phyloP scores from a whole-genome alignment of 2,797 vertebrate genomes.

The Tragelaphus oryx region DNA sequence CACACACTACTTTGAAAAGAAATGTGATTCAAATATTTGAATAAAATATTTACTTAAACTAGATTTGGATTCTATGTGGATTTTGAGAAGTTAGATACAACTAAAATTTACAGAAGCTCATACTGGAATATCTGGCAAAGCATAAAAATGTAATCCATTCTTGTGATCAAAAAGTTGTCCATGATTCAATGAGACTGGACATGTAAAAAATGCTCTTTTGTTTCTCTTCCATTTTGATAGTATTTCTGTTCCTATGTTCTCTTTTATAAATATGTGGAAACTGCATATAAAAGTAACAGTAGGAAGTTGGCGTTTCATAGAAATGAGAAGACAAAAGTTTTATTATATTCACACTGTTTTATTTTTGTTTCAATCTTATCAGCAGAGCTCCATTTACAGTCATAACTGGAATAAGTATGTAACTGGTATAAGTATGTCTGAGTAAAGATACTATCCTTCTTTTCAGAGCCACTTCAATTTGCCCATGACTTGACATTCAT shows the following conservation, averaged over 20 bases:
- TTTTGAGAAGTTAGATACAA: neutral
- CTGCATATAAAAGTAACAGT: neutral
- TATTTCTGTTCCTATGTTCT: neutral
- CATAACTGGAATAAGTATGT: neutral
- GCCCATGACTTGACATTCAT: constrained; percentile 1
- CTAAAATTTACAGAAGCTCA: neutral
- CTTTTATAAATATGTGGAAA: constrained; percentile 34
- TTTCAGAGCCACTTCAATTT: neutral
- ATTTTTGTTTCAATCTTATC: constrained; percentile 19
- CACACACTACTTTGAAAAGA: neutral
- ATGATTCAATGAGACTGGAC: constrained; percentile 48
- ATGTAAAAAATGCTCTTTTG: constrained; percentile 28
- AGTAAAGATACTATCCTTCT: neutral
- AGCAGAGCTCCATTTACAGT: constrained; percentile 20
- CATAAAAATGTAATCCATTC: constrained; percentile 15
- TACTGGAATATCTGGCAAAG: neutral
- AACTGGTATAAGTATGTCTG: neutral
- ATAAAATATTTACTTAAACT: neutral
- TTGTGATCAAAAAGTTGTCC: constrained; percentile 17
- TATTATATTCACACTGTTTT: neutral
- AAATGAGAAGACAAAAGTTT: constrained; percentile 38
- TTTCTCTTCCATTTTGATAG: constrained; percentile 30
- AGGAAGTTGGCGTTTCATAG: neutral
- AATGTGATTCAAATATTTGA: neutral
- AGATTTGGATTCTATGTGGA: neutral